phyloP scores from a whole-genome alignment of 1,140 invertebrate genomes.

The Drosophila nikananu region DNA sequence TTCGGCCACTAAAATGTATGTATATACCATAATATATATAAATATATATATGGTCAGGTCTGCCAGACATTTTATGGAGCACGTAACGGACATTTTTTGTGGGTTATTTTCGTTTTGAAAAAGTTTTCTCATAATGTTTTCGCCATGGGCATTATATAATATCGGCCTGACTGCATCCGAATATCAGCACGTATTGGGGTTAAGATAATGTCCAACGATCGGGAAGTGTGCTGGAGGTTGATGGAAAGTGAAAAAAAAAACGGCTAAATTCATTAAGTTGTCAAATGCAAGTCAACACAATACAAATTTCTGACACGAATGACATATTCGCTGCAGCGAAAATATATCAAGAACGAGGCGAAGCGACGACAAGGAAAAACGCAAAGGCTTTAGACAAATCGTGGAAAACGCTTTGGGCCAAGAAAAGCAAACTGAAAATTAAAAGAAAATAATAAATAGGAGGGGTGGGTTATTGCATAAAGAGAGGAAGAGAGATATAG shows the following conservation, averaged over 20 bases:
- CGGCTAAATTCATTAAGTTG: constrained; percentile 83
- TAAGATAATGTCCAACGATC: constrained; percentile 54
- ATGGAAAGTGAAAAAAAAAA: constrained; percentile 7
- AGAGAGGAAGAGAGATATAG: background rate
- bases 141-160: constrained; percentile 46
- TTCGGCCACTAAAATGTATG: constrained; percentile 43
- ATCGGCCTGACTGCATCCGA: constrained; percentile 20
- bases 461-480: constrained; percentile 24
- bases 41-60: constrained; percentile 37
- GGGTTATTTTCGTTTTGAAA: constrained; percentile 38
- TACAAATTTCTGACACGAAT: constrained; percentile 69
- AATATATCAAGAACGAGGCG: constrained; percentile 16
- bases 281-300: constrained; percentile 84
- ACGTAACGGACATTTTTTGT: constrained; percentile 64
- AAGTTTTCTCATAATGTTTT: constrained; percentile 73
- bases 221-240: constrained; percentile 11
- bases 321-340: constrained; percentile 47
- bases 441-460: constrained; percentile 31
- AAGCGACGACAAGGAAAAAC: constrained; percentile 1
- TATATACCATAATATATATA: constrained; percentile 7
- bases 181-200: constrained; percentile 66
- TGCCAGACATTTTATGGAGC: constrained; percentile 71
- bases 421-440: constrained; percentile 13
- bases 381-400: constrained; percentile 1
- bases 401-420: constrained; percentile 13